A percentile compares a stretch with the other conserved stretches of the same genome.
Conservation (phyloP, 2,888 invertebrate genomes). For the Dioctria rufipes region DNA sequence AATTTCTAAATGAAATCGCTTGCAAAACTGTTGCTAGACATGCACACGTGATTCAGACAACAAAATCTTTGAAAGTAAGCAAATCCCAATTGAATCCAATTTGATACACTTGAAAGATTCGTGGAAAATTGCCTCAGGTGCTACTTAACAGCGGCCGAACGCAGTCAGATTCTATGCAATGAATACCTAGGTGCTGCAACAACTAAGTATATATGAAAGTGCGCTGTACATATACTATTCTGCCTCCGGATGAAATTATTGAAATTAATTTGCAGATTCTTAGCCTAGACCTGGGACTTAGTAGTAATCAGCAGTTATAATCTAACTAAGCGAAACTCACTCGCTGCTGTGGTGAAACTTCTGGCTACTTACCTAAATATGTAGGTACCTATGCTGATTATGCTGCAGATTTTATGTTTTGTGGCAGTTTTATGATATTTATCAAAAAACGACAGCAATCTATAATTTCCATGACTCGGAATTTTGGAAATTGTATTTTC, state of each 20-base stretch:
- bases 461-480: not conserved
- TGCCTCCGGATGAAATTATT: slow-evolving; percentile 21
- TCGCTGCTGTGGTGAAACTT: not conserved
- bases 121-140: slow-evolving; percentile 20
- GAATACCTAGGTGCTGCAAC: not conserved
- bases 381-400: not conserved
- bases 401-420: not conserved
- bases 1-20: not conserved
- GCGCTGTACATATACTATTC: not conserved
- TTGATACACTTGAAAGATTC: slow-evolving; percentile 41
- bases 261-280: slow-evolving; percentile 11
- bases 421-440: not conserved
- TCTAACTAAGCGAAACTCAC: not conserved
- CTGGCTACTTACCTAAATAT: not conserved
- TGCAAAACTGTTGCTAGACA: slow-evolving; percentile 21
- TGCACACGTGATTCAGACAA: slow-evolving; percentile 21
- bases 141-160: not conserved
- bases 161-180: slow-evolving; percentile 10
- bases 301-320: slow-evolving; percentile 2
- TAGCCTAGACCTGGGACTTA: not conserved
- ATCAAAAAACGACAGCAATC: not conserved
- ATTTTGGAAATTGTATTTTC: too few relatives aligned
- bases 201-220: too few relatives aligned
- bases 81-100: slow-evolving; percentile 30
- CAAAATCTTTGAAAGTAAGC: slow-evolving; percentile 1